Conservation (phyloP, 2,888 invertebrate species). For the Tryphoninae sp. region DNA sequence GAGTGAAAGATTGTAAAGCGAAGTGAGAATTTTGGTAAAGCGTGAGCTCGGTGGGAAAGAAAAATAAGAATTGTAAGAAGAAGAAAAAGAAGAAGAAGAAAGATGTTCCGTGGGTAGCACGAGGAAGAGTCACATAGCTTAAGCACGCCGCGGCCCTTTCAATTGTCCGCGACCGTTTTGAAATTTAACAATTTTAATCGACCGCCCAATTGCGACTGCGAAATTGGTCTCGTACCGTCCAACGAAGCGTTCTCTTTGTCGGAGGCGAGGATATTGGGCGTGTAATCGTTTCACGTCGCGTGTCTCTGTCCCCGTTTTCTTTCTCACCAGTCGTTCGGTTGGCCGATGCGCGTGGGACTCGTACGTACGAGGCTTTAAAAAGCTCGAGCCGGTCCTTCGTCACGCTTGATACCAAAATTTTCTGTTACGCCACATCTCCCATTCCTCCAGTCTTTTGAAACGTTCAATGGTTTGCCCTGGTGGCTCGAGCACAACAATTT, state of each 20-base stretch:
- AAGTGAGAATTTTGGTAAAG: too few relatives aligned
- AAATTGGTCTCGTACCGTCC: constrained; percentile 60
- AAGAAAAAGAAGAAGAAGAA: neutral
- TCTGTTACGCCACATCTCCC: constrained; percentile 51
- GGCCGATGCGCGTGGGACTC: constrained; percentile 56
- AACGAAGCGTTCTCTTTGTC: constrained; percentile 59
- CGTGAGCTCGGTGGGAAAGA: too few relatives aligned
- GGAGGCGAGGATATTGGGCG: constrained; percentile 62
- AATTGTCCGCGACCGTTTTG: constrained; percentile 61
- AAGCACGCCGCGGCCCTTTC: constrained; percentile 46
- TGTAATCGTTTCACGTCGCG: constrained; percentile 56
- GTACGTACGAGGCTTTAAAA: constrained; percentile 26
- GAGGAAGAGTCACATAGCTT: constrained; percentile 33
- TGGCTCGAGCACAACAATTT: too few relatives aligned
- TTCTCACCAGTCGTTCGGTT: constrained; percentile 1
- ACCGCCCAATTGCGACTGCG: constrained; percentile 64
- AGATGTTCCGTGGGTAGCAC: neutral
- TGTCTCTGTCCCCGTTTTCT: constrained; percentile 31
- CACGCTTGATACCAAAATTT: constrained; percentile 60
- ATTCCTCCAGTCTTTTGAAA: too few relatives aligned
- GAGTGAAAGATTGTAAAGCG: too few relatives aligned
- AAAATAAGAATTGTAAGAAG: too few relatives aligned
- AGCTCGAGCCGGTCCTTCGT: constrained; percentile 8
- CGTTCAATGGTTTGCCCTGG: too few relatives aligned
- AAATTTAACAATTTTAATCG: constrained; percentile 65